These are phyloP conservation scores for Drosophila ananassae DNA, from an alignment of 1,140 invertebrate genomes.

Conservation along the genomic window DNA sequence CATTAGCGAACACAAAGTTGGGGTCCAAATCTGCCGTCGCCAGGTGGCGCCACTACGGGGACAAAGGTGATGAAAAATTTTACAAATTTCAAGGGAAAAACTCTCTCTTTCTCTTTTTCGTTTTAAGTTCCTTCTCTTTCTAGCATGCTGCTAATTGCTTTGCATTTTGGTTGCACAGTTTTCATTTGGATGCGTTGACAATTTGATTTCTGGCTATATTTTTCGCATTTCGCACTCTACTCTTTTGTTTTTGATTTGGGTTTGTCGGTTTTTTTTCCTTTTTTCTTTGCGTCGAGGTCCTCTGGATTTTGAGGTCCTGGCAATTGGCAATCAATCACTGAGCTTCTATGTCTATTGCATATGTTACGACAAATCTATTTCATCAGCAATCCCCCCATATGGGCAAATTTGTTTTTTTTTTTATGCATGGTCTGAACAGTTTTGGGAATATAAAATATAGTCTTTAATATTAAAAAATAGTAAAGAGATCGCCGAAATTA, in stretches of 20 bases:
- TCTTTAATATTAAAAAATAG: no score
- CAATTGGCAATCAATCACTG: slow-evolving; percentile 61
- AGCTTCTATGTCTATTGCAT: slow-evolving; percentile 36
- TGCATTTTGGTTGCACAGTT: slow-evolving; percentile 20
- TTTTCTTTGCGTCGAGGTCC: background rate
- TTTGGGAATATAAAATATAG: no score
- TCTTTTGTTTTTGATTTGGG: background rate
- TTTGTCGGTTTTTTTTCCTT: background rate
- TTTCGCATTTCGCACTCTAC: slow-evolving; percentile 60
- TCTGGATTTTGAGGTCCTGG: slow-evolving; percentile 1
- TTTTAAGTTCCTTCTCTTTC: background rate
- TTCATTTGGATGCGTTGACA: slow-evolving; percentile 46
- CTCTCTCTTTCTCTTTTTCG: background rate
- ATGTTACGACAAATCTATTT: slow-evolving; percentile 47
- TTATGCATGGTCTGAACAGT: no score
- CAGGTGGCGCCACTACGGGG: slow-evolving; percentile 28
- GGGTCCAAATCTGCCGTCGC: slow-evolving; percentile 17
- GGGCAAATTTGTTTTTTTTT: background rate
- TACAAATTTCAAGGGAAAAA: slow-evolving; percentile 7
- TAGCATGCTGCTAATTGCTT: slow-evolving; percentile 33
- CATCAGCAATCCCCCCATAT: background rate
- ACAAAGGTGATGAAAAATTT: slow-evolving; percentile 21
- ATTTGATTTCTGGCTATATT: slow-evolving; percentile 72
- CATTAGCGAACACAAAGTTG: slow-evolving; percentile 63
- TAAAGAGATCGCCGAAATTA: no score